These are phyloP conservation scores for Hydropsyche betteni DNA, from an alignment of 2,888 invertebrate species.

Conservation along the genomic window DNA sequence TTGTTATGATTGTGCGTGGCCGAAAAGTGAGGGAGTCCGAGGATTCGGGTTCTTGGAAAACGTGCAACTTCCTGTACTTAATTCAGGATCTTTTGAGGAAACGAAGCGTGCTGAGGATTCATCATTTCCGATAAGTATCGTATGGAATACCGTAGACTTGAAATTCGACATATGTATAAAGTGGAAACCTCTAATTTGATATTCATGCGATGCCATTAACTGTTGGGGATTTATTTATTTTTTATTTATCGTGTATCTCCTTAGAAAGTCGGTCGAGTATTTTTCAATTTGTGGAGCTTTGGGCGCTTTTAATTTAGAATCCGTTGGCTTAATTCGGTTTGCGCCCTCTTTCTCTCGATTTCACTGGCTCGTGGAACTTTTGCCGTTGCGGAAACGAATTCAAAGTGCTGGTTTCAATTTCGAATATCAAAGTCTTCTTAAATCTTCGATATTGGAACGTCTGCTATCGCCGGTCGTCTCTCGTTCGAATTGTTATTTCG, in stretches of 20 bases:
- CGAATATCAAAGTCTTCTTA: slow-evolving; percentile 38
- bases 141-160: slow-evolving; percentile 48
- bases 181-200: slow-evolving; percentile 47
- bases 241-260: background rate
- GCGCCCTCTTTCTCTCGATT: slow-evolving; percentile 7
- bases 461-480: background rate
- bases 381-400: slow-evolving; percentile 14
- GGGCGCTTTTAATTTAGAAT: slow-evolving; percentile 14
- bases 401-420: slow-evolving; percentile 38
- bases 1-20: no score
- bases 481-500: slow-evolving; percentile 30
- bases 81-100: background rate
- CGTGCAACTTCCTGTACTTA: background rate
- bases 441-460: slow-evolving; percentile 40
- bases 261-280: background rate
- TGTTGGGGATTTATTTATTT: background rate
- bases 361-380: background rate
- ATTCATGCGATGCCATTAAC: slow-evolving; percentile 39
- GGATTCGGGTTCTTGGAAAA: slow-evolving; percentile 5
- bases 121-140: slow-evolving; percentile 45
- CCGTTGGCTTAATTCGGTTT: slow-evolving; percentile 8
- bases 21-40: no score
- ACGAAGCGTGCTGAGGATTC: slow-evolving; percentile 37
- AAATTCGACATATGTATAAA: slow-evolving; percentile 40
- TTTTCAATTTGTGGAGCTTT: background rate